A percentile compares a stretch with the other conserved stretches of the same genome.
These are phyloP conservation scores for Acanthurus tractus DNA, from an alignment of 2,797 vertebrate species.

Conservation along the genomic window DNA sequence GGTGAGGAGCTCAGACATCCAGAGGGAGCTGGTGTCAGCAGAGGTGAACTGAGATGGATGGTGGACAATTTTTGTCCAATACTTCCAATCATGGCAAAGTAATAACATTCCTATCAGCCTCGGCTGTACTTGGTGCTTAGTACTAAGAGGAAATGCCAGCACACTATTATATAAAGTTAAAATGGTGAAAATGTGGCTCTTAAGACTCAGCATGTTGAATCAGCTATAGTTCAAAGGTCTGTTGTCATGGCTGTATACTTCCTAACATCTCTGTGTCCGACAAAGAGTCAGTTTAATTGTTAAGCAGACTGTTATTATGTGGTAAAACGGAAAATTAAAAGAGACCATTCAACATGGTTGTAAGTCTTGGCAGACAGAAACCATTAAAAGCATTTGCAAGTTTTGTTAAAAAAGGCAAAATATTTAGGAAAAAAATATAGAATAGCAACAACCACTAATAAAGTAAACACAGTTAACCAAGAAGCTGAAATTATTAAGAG, in stretches of 20 bases:
- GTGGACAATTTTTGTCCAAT: no score
- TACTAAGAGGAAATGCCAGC: not conserved
- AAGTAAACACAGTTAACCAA: not conserved
- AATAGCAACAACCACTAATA: no score
- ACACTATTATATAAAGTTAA: not conserved
- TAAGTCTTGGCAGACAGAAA: not conserved
- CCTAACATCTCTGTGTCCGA: not conserved
- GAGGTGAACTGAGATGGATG: no score
- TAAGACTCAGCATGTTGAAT: no score
- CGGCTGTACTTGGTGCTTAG: not conserved
- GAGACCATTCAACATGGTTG: not conserved
- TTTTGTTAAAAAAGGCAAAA: not conserved
- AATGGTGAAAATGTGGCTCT: not conserved
- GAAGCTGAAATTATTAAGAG: no score
- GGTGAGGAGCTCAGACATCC: no score
- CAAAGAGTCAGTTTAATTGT: not conserved
- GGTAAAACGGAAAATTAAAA: no score
- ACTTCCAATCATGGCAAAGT: no score
- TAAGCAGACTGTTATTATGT: not conserved
- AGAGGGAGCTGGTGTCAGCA: no score
- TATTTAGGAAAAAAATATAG: no score
- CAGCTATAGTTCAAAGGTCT: no score
- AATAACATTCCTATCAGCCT: not conserved
- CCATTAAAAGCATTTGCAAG: not conserved
- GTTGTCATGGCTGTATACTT: not conserved